These are phyloP conservation scores for Globodera rostochiensis DNA, from an alignment of 1,140 invertebrate genomes.

Conservation along the genomic window DNA sequence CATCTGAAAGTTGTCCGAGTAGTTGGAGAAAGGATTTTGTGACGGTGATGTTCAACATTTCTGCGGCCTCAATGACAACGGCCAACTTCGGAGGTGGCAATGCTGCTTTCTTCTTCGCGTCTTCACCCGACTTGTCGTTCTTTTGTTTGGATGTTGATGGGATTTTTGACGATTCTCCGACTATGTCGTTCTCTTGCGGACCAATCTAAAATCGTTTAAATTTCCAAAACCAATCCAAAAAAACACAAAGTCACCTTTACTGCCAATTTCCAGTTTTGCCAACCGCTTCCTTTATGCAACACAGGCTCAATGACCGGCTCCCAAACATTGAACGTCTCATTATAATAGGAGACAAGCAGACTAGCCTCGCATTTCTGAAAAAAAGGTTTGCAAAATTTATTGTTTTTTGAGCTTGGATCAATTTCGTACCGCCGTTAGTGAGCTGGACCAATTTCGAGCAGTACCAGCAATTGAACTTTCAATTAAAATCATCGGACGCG, in stretches of 20 bases:
- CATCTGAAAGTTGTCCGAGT: constrained; percentile 69
- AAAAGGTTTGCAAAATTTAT: neutral
- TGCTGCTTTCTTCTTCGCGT: constrained; percentile 6
- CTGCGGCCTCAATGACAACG: constrained; percentile 66
- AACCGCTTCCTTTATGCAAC: constrained; percentile 69
- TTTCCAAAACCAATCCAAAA: neutral
- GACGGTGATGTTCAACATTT: constrained; percentile 72
- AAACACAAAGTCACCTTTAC: constrained; percentile 62
- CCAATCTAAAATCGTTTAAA: neutral
- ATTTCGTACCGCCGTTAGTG: constrained; percentile 33
- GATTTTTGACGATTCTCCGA: neutral
- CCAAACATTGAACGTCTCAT: constrained; percentile 87
- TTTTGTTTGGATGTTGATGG: constrained; percentile 12
- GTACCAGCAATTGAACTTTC: constrained; percentile 79
- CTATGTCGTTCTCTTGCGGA: constrained; percentile 43
- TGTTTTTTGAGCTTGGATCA: too few species aligned
- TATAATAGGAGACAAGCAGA: constrained; percentile 87
- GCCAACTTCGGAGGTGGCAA: constrained; percentile 58
- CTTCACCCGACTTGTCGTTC: neutral
- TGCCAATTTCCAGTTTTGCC: constrained; percentile 81
- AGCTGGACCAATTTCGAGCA: constrained; percentile 81
- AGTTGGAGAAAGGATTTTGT: constrained; percentile 85
- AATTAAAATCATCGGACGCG: constrained; percentile 83
- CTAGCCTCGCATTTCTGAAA: constrained; percentile 71
- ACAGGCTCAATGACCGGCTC: constrained; percentile 93